Percentiles rank a stretch among this genome's conserved stretches.
Evolutionary conservation across 37 sponge, comb jelly and placozoan species (phyloP).

Genomic region (Tethya wilhelma): DNA sequence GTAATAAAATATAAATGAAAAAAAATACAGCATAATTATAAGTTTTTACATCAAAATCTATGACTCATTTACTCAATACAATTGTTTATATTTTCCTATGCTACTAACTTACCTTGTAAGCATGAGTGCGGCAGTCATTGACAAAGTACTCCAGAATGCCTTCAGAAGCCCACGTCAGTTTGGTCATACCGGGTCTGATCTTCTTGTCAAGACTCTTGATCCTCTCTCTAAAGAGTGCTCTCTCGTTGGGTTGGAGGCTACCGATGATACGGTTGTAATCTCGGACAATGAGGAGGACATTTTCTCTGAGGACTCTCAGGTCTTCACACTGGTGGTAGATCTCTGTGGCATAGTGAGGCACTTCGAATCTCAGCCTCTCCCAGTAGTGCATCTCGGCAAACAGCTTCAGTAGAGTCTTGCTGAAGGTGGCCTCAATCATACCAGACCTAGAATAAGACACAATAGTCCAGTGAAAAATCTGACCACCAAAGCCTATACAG

Average conservation of each 20-base stretch:
- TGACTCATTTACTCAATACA: neutral
- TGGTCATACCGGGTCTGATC: conserved; percentile 91
- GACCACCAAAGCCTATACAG: no score
- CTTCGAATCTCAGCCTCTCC: conserved; percentile 96
- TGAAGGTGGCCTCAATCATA: conserved; percentile 83
- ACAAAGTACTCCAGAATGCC: conserved; percentile 92
- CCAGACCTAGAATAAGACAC: conserved; percentile 23
- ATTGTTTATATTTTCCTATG: neutral
- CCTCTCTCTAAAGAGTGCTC: conserved; percentile 89
- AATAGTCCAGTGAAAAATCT: neutral
- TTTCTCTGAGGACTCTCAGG: conserved; percentile 89
- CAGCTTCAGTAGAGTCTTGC: conserved; percentile 81
- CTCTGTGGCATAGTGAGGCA: conserved; percentile 92
- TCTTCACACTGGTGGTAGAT: conserved; percentile 88
- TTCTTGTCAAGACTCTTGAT: conserved; percentile 92
- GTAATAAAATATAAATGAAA: neutral
- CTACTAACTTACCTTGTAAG: conserved; percentile 58
- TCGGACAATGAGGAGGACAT: conserved; percentile 92
- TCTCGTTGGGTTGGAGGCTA: conserved; percentile 80
- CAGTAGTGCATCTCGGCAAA: conserved; percentile 95
- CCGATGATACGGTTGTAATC: conserved; percentile 96
- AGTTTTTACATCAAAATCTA: no score
- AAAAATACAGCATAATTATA: no score
- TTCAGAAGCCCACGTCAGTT: conserved; percentile 97
- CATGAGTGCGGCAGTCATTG: conserved; percentile 85